phyloP scores from a whole-genome alignment of 2,797 vertebrate species.

The Etheostoma nigrum region DNA sequence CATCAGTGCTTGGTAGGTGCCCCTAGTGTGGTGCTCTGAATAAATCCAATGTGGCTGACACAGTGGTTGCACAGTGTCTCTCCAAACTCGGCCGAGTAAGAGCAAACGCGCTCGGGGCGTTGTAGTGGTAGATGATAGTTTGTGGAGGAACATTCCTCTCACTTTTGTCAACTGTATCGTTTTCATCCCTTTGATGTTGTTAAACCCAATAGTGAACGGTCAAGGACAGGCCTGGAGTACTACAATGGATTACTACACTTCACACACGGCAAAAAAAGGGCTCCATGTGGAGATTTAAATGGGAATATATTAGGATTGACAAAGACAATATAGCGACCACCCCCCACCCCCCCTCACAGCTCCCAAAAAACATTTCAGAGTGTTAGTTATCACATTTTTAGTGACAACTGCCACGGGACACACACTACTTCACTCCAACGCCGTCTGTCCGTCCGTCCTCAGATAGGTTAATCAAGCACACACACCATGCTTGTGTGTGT shows the following conservation, averaged over 20 bases:
- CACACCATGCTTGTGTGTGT: slow-evolving; percentile 66
- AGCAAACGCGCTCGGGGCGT: slow-evolving; percentile 61
- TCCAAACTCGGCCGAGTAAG: slow-evolving; percentile 47
- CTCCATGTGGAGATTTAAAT: slow-evolving; percentile 46
- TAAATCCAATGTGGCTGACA: slow-evolving; percentile 71
- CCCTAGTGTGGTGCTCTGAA: slow-evolving; percentile 69
- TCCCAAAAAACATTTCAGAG: slow-evolving; percentile 42
- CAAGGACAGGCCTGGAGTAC: slow-evolving; percentile 71
- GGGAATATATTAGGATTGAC: slow-evolving; percentile 36
- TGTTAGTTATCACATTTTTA: slow-evolving; percentile 53
- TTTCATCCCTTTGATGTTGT: slow-evolving; percentile 79
- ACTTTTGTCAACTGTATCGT: slow-evolving; percentile 75
- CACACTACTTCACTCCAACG: slow-evolving; percentile 50
- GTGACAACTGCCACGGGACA: slow-evolving; percentile 73
- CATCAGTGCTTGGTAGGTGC: slow-evolving; percentile 74
- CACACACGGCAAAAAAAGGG: slow-evolving; percentile 38
- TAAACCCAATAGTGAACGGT: slow-evolving; percentile 70
- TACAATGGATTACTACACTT: slow-evolving; percentile 75
- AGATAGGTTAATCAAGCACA: slow-evolving; percentile 77
- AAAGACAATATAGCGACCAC: slow-evolving; percentile 28
- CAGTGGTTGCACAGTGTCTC: slow-evolving; percentile 56
- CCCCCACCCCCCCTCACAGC: slow-evolving; percentile 11
- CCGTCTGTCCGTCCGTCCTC: slow-evolving; percentile 68
- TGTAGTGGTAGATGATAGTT: slow-evolving; percentile 55
- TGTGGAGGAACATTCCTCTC: slow-evolving; percentile 67